Conservation (phyloP, 2,888 invertebrate genomes). For the Melinaea marsaeus region DNA sequence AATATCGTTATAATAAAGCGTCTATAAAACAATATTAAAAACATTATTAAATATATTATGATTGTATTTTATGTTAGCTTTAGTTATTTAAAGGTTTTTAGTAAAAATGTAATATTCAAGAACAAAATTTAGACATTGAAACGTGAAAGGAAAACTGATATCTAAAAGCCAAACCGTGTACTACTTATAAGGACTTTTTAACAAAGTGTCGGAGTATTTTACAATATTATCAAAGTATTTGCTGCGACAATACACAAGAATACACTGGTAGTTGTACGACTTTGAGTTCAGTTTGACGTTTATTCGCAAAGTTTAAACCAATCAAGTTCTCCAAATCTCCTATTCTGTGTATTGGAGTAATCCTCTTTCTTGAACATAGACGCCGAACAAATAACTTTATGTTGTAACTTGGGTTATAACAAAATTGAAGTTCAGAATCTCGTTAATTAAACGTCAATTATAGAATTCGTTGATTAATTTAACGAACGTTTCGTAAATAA, state of each 20-base stretch:
- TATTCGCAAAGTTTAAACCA: constrained; percentile 24
- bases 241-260: background rate
- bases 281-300: constrained; percentile 15
- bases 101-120: too few species aligned
- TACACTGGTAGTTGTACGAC: background rate
- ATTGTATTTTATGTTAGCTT: too few species aligned
- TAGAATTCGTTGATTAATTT: too few species aligned
- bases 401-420: background rate
- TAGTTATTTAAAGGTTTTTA: too few species aligned
- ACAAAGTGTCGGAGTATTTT: constrained; percentile 3
- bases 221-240: constrained; percentile 12
- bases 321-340: constrained; percentile 21
- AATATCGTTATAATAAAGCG: too few species aligned
- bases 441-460: too few species aligned
- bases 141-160: too few species aligned
- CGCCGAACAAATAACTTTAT: constrained; percentile 3
- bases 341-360: background rate
- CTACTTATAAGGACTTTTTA: background rate
- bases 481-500: too few species aligned
- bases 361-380: background rate
- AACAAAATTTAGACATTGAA: too few species aligned
- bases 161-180: too few species aligned
- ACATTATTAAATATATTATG: too few species aligned
- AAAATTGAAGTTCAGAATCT: background rate
- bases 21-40: too few species aligned